Conservation (phyloP, 2,113 vertebrate genomes). For the Microcebus ravelobensis region DNA sequence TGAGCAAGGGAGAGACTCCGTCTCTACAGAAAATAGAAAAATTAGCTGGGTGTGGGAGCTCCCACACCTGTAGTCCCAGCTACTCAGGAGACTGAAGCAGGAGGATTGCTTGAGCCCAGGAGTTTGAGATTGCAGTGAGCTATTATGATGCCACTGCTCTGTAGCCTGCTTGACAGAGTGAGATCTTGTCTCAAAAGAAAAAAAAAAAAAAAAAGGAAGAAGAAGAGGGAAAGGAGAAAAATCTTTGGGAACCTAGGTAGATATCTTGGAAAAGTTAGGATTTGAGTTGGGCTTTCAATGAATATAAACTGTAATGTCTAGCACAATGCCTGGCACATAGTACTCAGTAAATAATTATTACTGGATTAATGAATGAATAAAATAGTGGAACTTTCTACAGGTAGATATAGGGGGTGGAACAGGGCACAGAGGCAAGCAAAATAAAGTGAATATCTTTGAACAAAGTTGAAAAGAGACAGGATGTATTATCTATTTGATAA, state of each 20-base stretch:
- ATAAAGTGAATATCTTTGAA: slow-evolving; percentile 34
- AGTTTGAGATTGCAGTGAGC: too few species aligned
- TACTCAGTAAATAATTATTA: slow-evolving; percentile 22
- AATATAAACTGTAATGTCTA: neutral
- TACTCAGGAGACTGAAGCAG: too few species aligned
- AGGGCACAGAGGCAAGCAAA: neutral
- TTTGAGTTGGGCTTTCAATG: slow-evolving; percentile 15
- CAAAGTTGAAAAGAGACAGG: neutral
- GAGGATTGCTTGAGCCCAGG: too few species aligned
- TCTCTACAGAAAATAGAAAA: too few species aligned
- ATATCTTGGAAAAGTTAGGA: neutral
- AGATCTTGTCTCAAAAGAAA: too few species aligned
- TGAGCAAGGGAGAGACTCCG: too few species aligned
- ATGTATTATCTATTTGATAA: neutral
- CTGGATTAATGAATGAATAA: slow-evolving; percentile 9
- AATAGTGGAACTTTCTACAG: neutral
- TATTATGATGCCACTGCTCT: too few species aligned
- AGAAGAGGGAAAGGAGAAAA: neutral
- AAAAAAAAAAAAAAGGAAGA: neutral
- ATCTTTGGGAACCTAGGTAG: neutral
- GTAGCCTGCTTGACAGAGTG: too few species aligned
- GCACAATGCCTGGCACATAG: neutral
- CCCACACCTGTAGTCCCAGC: too few species aligned
- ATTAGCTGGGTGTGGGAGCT: too few species aligned
- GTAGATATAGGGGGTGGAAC: neutral